Evolutionary conservation across 1,140 invertebrate genomes (phyloP).

Genomic region (Monochamus saltuarius): DNA sequence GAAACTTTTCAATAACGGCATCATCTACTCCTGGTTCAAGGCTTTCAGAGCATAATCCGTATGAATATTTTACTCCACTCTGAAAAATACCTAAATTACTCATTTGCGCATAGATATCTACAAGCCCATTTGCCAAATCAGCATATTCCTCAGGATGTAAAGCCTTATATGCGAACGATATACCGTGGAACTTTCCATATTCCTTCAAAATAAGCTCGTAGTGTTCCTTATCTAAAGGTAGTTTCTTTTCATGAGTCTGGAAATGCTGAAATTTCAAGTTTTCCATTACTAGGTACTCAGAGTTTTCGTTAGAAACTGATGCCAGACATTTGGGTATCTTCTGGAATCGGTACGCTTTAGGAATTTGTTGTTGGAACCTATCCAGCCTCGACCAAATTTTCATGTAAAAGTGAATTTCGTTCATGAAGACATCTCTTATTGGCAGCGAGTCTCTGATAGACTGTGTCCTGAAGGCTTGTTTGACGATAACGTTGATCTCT

Average conservation of each 20-base stretch:
- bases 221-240: neutral
- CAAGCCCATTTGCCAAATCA: neutral
- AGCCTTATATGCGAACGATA: neutral
- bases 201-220: neutral
- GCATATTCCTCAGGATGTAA: neutral
- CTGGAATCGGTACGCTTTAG: neutral
- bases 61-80: too few relatives aligned
- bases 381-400: neutral
- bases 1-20: conserved; percentile 14
- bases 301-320: neutral
- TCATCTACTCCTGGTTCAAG: conserved; percentile 1
- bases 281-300: conserved; percentile 1
- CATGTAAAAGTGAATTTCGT: conserved; percentile 5
- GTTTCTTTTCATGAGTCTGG: neutral
- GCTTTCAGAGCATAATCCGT: neutral
- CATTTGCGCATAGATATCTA: neutral
- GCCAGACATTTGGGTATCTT: conserved; percentile 2
- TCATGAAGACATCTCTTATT: neutral
- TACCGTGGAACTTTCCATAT: conserved; percentile 9
- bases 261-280: conserved; percentile 2
- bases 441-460: neutral
- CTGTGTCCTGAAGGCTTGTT: neutral
- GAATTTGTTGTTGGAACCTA: neutral
- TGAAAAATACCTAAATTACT: too few relatives aligned
- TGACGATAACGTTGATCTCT: neutral